Conservation (phyloP, 2,113 vertebrate genomes). For the Chaetops frenatus region DNA sequence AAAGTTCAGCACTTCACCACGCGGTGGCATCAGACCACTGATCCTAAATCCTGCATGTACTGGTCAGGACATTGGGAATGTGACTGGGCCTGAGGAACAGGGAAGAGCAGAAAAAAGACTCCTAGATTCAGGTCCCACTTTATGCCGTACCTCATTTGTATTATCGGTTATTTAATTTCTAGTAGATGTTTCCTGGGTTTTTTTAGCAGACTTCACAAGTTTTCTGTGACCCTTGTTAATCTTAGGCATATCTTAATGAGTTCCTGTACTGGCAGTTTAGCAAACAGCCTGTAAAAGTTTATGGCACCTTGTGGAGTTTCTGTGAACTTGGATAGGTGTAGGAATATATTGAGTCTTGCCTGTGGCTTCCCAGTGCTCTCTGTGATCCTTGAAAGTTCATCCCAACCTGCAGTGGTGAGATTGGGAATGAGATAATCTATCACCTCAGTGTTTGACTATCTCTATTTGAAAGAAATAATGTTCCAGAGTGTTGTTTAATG, state of each 20-base stretch:
- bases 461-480: background rate
- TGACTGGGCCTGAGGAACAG: background rate
- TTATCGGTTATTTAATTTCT: background rate
- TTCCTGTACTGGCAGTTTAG: background rate
- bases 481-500: background rate
- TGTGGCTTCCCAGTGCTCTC: background rate
- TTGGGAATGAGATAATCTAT: background rate
- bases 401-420: background rate
- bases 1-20: background rate
- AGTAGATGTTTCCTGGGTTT: background rate
- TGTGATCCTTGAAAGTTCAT: background rate
- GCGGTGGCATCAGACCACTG: slow-evolving; percentile 18
- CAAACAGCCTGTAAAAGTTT: background rate
- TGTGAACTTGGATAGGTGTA: background rate
- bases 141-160: background rate
- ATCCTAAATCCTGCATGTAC: background rate
- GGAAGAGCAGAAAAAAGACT: background rate
- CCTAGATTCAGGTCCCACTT: background rate
- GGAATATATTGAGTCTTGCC: background rate
- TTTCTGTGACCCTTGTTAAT: background rate
- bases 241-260: background rate
- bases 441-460: background rate
- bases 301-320: background rate
- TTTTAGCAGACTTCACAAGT: background rate
- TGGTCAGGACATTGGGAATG: background rate